A percentile compares a stretch with the other conserved stretches of the same genome.
phyloP scores from a whole-genome alignment of 2,113 vertebrate species.

The Labeo rohita region DNA sequence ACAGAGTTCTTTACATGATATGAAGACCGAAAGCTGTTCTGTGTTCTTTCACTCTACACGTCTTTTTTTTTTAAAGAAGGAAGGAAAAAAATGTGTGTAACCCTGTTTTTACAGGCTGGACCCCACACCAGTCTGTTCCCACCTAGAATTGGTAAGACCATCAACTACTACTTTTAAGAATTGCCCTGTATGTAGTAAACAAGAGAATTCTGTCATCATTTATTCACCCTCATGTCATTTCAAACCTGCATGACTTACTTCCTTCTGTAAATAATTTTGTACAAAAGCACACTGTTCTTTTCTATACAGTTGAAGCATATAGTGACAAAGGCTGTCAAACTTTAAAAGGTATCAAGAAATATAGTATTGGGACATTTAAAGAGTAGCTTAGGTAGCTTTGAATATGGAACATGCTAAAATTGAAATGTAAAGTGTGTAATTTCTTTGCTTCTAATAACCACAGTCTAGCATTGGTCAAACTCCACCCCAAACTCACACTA shows the following conservation, averaged over 20 bases:
- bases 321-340: not conserved
- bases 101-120: constrained; percentile 49
- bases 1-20: constrained; percentile 7
- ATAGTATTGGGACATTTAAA: not conserved
- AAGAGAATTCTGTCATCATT: not conserved
- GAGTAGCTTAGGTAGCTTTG: not conserved
- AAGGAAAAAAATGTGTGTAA: constrained; percentile 1
- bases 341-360: not conserved
- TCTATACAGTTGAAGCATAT: not conserved
- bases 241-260: not conserved
- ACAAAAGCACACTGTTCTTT: not conserved
- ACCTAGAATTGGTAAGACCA: constrained; percentile 67
- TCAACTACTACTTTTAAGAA: not conserved
- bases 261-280: not conserved
- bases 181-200: not conserved
- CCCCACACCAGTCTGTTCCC: constrained; percentile 59
- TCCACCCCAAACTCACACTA: not conserved
- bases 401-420: not conserved
- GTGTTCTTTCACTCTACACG: not conserved
- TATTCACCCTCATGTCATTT: not conserved
- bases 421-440: not conserved
- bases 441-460: not conserved
- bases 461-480: not conserved
- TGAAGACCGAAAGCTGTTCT: not conserved
- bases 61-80: not conserved